Conservation (phyloP, 2,888 invertebrate genomes). For the Euproctis similis region DNA sequence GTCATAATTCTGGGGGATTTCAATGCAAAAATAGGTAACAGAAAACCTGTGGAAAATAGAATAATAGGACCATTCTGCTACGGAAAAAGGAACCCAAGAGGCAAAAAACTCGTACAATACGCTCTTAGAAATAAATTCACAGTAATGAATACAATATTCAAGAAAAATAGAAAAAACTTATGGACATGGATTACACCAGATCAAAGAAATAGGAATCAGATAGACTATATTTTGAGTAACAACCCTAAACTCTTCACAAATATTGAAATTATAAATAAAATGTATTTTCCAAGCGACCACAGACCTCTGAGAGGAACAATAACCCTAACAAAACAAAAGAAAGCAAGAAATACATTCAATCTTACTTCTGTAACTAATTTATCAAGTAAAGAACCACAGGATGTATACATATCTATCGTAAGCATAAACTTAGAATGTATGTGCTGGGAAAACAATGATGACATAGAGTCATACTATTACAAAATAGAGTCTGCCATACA, state of each 20-base stretch:
- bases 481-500: too few relatives aligned
- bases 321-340: not conserved
- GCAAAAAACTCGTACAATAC: not conserved
- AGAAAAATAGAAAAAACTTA: too few relatives aligned
- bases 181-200: not conserved
- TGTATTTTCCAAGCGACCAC: not conserved
- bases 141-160: not conserved
- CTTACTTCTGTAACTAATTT: not conserved
- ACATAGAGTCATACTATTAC: not conserved
- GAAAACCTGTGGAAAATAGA: not conserved
- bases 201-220: not conserved
- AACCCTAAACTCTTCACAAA: not conserved
- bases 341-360: not conserved
- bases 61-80: not conserved
- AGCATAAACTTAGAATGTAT: not conserved
- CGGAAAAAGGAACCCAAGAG: not conserved
- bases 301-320: not conserved
- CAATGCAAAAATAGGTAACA: not conserved
- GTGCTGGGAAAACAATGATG: not conserved
- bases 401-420: not conserved
- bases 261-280: not conserved
- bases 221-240: not conserved
- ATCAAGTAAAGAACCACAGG: not conserved
- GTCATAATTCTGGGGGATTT: not conserved
- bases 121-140: not conserved